Evolutionary conservation across 35 echinoderm and acorn worm genomes (phyloP), one percentile per base, ranked within the genome.

Genomic region (Anneissia japonica): DNA sequence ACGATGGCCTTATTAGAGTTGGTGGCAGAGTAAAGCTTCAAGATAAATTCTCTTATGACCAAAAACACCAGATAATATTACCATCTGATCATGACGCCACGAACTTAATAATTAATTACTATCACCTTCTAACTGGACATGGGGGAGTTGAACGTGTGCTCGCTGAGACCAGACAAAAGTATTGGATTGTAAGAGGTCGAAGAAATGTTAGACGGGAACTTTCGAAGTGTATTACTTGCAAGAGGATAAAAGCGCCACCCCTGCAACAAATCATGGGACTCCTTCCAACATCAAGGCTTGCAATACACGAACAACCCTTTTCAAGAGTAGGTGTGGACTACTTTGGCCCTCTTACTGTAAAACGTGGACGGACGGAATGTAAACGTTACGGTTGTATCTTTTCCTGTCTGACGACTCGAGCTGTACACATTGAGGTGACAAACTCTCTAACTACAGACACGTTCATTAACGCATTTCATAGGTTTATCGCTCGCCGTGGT

Each of bases 11-110:
- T 74, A 23, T 89, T 23, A 82, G 79, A 41, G 86, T 76, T 35
- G 77, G 74, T 30, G 87, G 87, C 10, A 38, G 79, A 83, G 30
- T 89, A 3, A 30, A 45, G 36, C 37, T 64, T 51, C 35, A 79
- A 51, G 77, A 79, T 28, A 31, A 39, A 36, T 76, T 87, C 55
- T 35, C 77, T 17, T 79, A 56, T 80, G 86, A 87, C 35, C 75
- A 55, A 21, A 87, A 36, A 32, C 56, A 87, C 56, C 77, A 45
- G 28, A 89, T 89, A 6, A 31, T 89, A 36, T 82, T 89, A 46
- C 87, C 79, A 26, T 46, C 55, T n/a, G 81, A 75, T 21, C 31
- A 89, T 30, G 0, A 31, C 0, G 80, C 82, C 45, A 89, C 87
- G 10, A 89, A 74, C 36, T 37, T 89, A 83, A 82, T 89, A 74